phyloP scores from a whole-genome alignment of 2,888 invertebrate species.

The Dasypogon diadema region DNA sequence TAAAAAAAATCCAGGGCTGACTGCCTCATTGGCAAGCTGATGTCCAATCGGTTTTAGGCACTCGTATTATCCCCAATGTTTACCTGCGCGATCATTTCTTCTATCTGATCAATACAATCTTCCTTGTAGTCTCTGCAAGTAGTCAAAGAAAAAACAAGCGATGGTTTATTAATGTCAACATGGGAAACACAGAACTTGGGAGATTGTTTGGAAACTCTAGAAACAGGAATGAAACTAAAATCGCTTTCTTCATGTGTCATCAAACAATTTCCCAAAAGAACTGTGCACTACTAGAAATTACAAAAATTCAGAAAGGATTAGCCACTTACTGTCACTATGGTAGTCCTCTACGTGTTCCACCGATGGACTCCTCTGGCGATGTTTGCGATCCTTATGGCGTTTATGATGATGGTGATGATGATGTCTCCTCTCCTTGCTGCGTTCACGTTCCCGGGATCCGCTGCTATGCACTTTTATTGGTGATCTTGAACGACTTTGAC shows the following conservation, averaged over 20 bases:
- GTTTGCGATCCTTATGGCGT: conserved; percentile 64
- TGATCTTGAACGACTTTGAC: conserved; percentile 1
- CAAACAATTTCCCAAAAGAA: conserved; percentile 47
- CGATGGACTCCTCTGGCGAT: conserved; percentile 55
- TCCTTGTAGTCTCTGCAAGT: conserved; percentile 46
- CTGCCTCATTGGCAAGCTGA: too few species aligned
- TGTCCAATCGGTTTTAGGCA: too few species aligned
- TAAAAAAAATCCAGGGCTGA: too few species aligned
- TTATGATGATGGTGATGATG: conserved; percentile 61
- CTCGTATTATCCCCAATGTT: too few species aligned
- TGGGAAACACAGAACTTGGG: conserved; percentile 43
- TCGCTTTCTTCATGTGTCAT: conserved; percentile 52
- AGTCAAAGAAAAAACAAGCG: conserved; percentile 50
- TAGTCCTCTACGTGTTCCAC: conserved; percentile 61
- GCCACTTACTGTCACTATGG: conserved; percentile 68
- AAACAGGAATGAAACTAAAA: conserved; percentile 7
- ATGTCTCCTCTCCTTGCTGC: conserved; percentile 59
- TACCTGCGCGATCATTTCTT: too few species aligned
- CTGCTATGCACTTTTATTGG: not conserved
- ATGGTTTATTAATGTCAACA: conserved; percentile 52
- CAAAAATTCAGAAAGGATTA: conserved; percentile 2
- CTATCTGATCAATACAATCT: too few species aligned
- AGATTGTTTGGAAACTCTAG: conserved; percentile 34
- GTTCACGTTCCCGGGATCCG: not conserved
- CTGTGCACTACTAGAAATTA: conserved; percentile 14